Conservation (phyloP, 1,140 invertebrate genomes). For the Tachypleus tridentatus region DNA sequence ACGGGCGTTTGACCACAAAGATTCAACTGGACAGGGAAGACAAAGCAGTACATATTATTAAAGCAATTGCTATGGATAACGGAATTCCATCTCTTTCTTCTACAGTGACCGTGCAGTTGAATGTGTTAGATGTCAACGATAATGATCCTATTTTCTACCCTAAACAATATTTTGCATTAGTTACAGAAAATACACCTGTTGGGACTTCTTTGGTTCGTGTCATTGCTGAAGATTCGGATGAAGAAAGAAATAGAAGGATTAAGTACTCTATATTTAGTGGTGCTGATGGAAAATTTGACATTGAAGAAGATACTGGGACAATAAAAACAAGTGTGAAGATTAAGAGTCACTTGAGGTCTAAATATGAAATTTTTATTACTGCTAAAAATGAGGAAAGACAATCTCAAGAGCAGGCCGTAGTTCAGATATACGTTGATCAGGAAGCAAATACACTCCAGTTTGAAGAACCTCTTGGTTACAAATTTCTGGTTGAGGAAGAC, state of each 20-base stretch:
- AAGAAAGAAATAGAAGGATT: conserved; percentile 38
- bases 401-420: neutral
- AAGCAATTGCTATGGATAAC: conserved; percentile 79
- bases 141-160: conserved; percentile 79
- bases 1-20: conserved; percentile 66
- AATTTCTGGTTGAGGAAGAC: conserved; percentile 68
- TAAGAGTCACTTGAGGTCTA: neutral
- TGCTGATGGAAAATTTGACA: conserved; percentile 51
- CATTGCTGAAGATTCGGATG: conserved; percentile 83
- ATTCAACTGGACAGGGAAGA: conserved; percentile 66
- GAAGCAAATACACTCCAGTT: conserved; percentile 52
- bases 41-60: conserved; percentile 59
- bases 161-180: conserved; percentile 55
- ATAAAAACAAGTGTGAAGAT: conserved; percentile 43
- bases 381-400: neutral
- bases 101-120: conserved; percentile 69
- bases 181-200: conserved; percentile 60
- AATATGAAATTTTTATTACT: conserved; percentile 2
- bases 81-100: conserved; percentile 72
- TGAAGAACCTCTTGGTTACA: conserved; percentile 53
- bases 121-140: conserved; percentile 76
- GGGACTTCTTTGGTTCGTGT: conserved; percentile 76
- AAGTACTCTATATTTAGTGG: neutral
- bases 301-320: conserved; percentile 49
- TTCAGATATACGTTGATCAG: neutral